Evolutionary conservation across 2,113 vertebrate genomes (phyloP).

Genomic region (Xenus cinereus): DNA sequence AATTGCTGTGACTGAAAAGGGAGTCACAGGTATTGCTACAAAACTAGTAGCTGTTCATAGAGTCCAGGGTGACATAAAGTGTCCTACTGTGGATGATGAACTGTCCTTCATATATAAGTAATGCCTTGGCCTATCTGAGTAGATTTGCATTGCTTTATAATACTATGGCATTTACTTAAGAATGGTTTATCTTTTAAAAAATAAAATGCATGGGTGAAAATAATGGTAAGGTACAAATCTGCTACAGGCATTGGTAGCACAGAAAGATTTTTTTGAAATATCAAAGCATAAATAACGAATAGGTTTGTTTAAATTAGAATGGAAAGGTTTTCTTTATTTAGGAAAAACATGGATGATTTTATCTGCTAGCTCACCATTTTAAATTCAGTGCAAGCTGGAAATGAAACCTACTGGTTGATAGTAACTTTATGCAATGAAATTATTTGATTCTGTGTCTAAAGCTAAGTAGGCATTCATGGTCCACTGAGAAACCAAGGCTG

Average conservation of each 20-base stretch:
- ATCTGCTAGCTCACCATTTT: neutral
- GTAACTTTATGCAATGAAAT: constrained; percentile 34
- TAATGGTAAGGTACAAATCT: neutral
- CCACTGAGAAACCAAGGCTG: neutral
- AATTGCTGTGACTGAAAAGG: neutral
- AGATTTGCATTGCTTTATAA: neutral
- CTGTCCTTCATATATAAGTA: neutral
- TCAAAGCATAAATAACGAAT: neutral
- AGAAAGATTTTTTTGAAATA: neutral
- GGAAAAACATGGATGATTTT: neutral
- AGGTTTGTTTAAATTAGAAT: neutral
- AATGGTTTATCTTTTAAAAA: neutral
- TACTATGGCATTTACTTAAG: neutral
- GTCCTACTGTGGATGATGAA: neutral
- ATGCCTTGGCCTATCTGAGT: neutral
- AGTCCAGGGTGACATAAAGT: neutral
- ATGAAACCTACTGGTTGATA: constrained; percentile 19
- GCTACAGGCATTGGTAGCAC: neutral
- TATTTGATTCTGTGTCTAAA: neutral
- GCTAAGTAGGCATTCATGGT: neutral
- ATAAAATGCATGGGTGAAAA: neutral
- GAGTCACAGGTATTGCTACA: neutral
- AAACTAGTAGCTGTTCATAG: neutral
- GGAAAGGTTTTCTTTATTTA: neutral
- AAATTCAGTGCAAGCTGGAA: constrained; percentile 21